phyloP scores from a whole-genome alignment of 2,113 vertebrate genomes.

The Jaculus jaculus region DNA sequence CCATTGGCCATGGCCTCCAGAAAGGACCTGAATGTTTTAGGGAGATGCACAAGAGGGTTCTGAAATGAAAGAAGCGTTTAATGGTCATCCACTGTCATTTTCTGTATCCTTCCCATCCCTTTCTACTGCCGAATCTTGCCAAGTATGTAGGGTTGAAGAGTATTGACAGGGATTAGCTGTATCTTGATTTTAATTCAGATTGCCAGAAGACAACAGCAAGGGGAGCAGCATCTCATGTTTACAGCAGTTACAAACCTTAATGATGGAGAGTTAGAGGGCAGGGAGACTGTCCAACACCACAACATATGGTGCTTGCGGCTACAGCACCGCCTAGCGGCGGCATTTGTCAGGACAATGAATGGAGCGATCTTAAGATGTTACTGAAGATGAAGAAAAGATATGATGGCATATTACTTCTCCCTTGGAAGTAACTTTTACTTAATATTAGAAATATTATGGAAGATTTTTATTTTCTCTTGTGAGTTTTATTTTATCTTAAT shows the following conservation, averaged over 20 bases:
- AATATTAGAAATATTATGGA: neutral
- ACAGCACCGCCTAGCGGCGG: slow-evolving; percentile 53
- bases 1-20: neutral
- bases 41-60: neutral
- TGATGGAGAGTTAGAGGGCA: neutral
- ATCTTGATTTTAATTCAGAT: slow-evolving; percentile 54
- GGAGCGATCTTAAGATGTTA: neutral
- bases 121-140: neutral
- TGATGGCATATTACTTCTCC: neutral
- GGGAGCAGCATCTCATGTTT: slow-evolving; percentile 17
- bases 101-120: neutral
- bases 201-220: slow-evolving; percentile 12
- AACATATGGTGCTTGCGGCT: neutral
- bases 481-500: neutral
- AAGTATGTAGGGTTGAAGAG: neutral
- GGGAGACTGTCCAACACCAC: neutral
- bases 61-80: neutral
- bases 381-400: neutral
- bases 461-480: neutral
- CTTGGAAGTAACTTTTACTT: neutral
- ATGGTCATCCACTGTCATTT: neutral
- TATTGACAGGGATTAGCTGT: neutral
- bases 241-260: neutral
- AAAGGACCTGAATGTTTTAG: neutral
- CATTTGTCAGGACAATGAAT: rapidly evolving